Percentiles rank a stretch among this genome's conserved stretches.
These are phyloP conservation scores for Netelia fuscicornis DNA, from an alignment of 2,888 invertebrate genomes.

Conservation along the genomic window DNA sequence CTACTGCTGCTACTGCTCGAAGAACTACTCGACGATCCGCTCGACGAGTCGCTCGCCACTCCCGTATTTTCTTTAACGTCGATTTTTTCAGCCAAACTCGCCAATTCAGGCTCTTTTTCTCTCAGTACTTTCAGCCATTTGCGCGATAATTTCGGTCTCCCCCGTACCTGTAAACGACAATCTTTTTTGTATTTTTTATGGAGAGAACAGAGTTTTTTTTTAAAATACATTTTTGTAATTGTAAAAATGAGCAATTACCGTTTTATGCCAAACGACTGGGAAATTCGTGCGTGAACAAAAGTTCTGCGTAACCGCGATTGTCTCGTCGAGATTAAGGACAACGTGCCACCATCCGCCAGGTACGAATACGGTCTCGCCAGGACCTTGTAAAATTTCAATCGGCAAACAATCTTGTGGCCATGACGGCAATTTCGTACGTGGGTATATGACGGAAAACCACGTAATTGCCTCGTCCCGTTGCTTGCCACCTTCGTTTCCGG, in stretches of 20 bases:
- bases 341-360: slow-evolving; percentile 99
- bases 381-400: slow-evolving; percentile 97
- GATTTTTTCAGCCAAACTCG: slow-evolving; percentile 92
- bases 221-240: background rate
- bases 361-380: slow-evolving; percentile 99
- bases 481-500: slow-evolving; percentile 96
- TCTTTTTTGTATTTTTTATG: background rate
- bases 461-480: slow-evolving; percentile 99
- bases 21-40: slow-evolving; percentile 91
- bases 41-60: slow-evolving; percentile 97
- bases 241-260: slow-evolving; percentile 85
- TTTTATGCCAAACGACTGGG: slow-evolving; percentile 99
- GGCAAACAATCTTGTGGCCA: slow-evolving; percentile 98
- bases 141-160: slow-evolving; percentile 97
- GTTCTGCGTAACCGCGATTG: slow-evolving; percentile 99
- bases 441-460: slow-evolving; percentile 98
- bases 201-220: background rate
- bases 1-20: slow-evolving; percentile 90
- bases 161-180: slow-evolving; percentile 87
- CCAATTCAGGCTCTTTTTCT: slow-evolving; percentile 92
- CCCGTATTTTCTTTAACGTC: slow-evolving; percentile 95
- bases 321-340: slow-evolving; percentile 97
- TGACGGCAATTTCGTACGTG: slow-evolving; percentile 93
- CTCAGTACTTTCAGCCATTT: slow-evolving; percentile 93
- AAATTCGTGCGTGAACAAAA: slow-evolving; percentile 98